Conservation (phyloP, 2,113 vertebrate genomes). For the Lepidothrix coronata region DNA sequence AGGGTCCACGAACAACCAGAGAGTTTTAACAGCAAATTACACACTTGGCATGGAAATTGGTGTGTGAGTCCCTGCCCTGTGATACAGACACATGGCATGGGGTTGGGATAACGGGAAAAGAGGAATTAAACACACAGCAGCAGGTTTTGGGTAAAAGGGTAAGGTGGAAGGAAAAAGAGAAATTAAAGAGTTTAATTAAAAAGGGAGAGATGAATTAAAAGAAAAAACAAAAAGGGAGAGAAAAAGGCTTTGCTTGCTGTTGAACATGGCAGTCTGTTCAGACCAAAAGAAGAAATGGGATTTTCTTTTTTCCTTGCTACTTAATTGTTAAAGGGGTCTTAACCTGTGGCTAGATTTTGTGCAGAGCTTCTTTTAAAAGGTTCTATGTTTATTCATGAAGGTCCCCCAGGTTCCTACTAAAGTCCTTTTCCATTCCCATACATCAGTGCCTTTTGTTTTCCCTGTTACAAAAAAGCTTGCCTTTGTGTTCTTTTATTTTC, state of each 20-base stretch:
- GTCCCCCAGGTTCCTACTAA: not conserved
- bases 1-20: not conserved
- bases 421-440: not conserved
- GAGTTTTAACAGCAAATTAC: not conserved
- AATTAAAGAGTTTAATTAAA: not conserved
- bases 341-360: not conserved
- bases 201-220: not conserved
- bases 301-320: not conserved
- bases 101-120: not conserved
- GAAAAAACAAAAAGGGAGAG: not conserved
- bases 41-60: not conserved
- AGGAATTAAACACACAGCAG: not conserved
- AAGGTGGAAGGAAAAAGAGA: not conserved
- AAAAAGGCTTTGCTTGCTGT: not conserved
- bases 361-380: not conserved
- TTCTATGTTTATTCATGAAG: not conserved
- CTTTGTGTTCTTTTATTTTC: not conserved
- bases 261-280: not conserved
- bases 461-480: not conserved
- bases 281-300: not conserved
- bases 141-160: not conserved
- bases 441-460: not conserved
- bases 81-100: not conserved
- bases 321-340: not conserved
- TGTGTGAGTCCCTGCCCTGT: not conserved